Base-by-base conservation (phyloP, 1,140 invertebrate genomes). In the Marisa cornuarietis region DNA sequence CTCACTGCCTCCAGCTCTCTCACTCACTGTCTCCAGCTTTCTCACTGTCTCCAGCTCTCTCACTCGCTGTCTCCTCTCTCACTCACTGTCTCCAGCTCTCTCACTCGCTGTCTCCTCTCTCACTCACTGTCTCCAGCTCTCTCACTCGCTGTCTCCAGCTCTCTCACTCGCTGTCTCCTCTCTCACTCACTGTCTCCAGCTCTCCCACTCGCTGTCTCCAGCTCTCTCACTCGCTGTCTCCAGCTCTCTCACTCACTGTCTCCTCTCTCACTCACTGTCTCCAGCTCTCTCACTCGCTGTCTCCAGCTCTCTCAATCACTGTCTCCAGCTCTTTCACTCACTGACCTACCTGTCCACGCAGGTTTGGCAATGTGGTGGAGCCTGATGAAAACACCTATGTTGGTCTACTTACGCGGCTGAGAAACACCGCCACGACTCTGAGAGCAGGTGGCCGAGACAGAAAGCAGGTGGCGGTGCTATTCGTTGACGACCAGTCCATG, bases 391-490 rank as follows among this genome's bases (percentile, higher is more conserved):
- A 82, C 20, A 78, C 75, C 11, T 80, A 68, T 62, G n/a, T 74
- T 51, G 51, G 61, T 26, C 66, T 80, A 24, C 52, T 82, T 69
- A 54, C 18, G 14, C 68, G 62, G 10, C 11, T 82, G 76, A 18
- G 76, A 49, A 18, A 11, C 6, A 20, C 24, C 9, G 79, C 72
- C 2, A 31, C 11, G 7, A 49, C 18, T 20, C 49, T 61, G 76
- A 18, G 61, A 63, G 18, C 62, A 62, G 26, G 18, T 10, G 22
- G 31, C 75, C 24, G 52, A 0, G 2, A n/a, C 69, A 14, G 54
- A 8, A 78, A 78, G 22, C 82, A 83, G 66, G 78, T 83, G 51
- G 83, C 79, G 11, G 79, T 83, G 5, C 63, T 83, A 18, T 83
- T 83, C 63, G n/a, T 82, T 24, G 83, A 82, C n/a, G 76, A 83